A percentile compares a stretch with the other conserved stretches of the same genome.
These are phyloP conservation scores for Lethocerus indicus DNA, from an alignment of 1,140 invertebrate genomes.

Conservation along the genomic window DNA sequence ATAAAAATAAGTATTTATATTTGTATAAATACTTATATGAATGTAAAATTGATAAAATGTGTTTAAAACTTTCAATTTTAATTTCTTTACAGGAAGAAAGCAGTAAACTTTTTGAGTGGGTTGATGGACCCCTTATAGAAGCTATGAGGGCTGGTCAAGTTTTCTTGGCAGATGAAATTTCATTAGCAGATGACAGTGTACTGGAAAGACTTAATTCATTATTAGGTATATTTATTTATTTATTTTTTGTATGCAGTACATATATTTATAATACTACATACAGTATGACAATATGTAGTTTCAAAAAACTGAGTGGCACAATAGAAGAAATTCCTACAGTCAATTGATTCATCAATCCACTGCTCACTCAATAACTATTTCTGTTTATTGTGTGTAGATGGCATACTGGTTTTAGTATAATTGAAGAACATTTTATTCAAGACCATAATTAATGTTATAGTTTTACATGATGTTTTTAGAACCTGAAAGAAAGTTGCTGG, in stretches of 20 bases:
- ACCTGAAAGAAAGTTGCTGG: slow-evolving; percentile 73
- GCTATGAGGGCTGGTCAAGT: slow-evolving; percentile 77
- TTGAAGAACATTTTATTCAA: too few relatives aligned
- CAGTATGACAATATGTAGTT: neutral
- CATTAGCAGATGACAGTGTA: slow-evolving; percentile 95
- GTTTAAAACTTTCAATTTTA: neutral
- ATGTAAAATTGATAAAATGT: neutral
- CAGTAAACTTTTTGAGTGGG: slow-evolving; percentile 82
- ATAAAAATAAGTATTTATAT: neutral
- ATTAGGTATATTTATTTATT: slow-evolving; percentile 39
- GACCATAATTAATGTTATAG: too few relatives aligned
- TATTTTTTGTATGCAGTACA: neutral
- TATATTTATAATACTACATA: neutral
- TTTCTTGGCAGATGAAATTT: slow-evolving; percentile 98
- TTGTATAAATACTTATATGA: neutral
- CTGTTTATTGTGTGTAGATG: slow-evolving; percentile 3
- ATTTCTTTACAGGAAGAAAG: slow-evolving; percentile 4
- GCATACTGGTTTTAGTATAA: too few relatives aligned
- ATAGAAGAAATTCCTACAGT: too few relatives aligned
- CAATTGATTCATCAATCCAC: too few relatives aligned
- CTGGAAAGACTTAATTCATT: slow-evolving; percentile 94
- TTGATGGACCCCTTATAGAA: slow-evolving; percentile 84
- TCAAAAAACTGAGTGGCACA: too few relatives aligned
- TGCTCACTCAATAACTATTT: neutral
- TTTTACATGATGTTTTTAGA: slow-evolving; percentile 46